These are phyloP conservation scores for Knipowitschia caucasica DNA, from an alignment of 2,797 vertebrate genomes.

Conservation along the genomic window DNA sequence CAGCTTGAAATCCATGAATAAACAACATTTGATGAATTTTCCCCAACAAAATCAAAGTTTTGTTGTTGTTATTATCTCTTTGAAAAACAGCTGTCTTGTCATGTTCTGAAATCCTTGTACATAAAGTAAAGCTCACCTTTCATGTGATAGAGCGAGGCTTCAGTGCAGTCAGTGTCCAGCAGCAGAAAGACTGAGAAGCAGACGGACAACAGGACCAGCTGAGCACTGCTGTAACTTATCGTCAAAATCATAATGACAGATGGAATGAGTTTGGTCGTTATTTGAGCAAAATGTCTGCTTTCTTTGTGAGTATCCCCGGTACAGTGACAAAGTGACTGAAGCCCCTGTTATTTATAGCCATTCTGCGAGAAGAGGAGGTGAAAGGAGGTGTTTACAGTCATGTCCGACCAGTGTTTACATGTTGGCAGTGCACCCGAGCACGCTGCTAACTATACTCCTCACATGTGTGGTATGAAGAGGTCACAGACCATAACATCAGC, in stretches of 20 bases:
- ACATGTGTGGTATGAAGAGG: constrained; percentile 27
- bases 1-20: too few species aligned
- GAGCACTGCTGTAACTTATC: constrained; percentile 5
- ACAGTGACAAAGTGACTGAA: constrained; percentile 17
- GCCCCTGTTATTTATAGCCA: constrained; percentile 59
- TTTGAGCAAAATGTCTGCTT: background rate
- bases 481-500: background rate
- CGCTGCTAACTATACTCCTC: constrained; percentile 53
- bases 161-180: constrained; percentile 32
- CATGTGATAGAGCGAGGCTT: constrained; percentile 57
- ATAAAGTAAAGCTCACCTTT: constrained; percentile 51
- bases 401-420: constrained; percentile 53
- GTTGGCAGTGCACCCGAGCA: constrained; percentile 48
- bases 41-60: too few species aligned
- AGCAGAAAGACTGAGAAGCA: constrained; percentile 35
- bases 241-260: constrained; percentile 29
- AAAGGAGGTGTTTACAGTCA: constrained; percentile 32
- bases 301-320: constrained; percentile 5
- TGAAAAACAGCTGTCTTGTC: too few species aligned
- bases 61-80: too few species aligned
- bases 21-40: too few species aligned
- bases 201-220: constrained; percentile 14
- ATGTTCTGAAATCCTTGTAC: background rate
- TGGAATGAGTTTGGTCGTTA: background rate
- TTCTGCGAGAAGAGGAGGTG: constrained; percentile 12